Conservation (phyloP, 2,113 vertebrate species). For the Sylvietta virens region DNA sequence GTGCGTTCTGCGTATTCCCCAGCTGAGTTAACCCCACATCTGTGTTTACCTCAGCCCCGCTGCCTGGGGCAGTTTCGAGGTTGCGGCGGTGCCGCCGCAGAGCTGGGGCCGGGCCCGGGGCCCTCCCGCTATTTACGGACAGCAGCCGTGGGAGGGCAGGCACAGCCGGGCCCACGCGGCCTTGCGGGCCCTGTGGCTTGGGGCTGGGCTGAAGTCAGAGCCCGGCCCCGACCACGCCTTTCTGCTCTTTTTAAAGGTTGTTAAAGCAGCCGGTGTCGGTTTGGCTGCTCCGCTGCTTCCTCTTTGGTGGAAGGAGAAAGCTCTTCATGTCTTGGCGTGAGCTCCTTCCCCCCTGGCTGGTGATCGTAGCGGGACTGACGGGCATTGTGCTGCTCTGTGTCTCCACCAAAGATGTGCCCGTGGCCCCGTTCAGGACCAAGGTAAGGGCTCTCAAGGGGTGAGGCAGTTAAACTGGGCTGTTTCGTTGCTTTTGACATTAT, state of each 20-base stretch:
- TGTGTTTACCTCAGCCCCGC: not conserved
- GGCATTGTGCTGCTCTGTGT: constrained; percentile 55
- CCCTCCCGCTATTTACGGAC: accelerated
- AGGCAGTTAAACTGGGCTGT: not conserved
- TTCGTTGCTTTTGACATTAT: not conserved
- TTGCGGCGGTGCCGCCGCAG: not conserved
- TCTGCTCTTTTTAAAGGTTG: not conserved
- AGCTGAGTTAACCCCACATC: not conserved
- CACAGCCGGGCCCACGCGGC: not conserved
- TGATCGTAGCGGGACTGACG: constrained; percentile 23
- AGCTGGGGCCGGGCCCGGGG: not conserved
- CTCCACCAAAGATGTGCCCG: constrained; percentile 45
- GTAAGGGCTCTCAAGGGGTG: not conserved
- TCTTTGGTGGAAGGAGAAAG: not conserved
- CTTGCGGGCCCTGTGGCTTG: not conserved
- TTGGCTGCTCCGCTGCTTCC: not conserved
- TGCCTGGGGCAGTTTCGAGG: constrained; percentile 17
- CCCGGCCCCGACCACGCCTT: not conserved
- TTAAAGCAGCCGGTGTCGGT: not conserved
- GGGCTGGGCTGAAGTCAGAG: constrained; percentile 1
- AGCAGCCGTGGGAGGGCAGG: not conserved
- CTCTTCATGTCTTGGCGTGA: constrained; percentile 55
- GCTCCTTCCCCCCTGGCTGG: constrained; percentile 63
- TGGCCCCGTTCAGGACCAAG: not conserved
- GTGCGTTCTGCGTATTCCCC: not conserved